phyloP scores from a whole-genome alignment of 2,888 invertebrate species.

The Criorhina ranunculi region DNA sequence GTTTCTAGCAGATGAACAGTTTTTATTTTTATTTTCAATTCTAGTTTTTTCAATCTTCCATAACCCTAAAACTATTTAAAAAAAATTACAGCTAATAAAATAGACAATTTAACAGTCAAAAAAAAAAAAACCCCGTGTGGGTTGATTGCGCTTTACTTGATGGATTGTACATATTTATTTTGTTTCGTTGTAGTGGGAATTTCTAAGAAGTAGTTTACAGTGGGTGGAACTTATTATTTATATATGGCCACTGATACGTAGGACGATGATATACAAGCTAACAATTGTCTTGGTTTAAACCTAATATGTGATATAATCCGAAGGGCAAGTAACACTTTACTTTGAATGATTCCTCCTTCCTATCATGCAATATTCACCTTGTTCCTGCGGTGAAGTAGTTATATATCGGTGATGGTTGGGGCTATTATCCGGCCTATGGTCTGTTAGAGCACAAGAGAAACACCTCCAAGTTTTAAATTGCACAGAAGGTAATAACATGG shows the following conservation, averaged over 20 bases:
- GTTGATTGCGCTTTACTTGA: conserved; percentile 27
- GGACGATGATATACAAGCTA: conserved; percentile 16
- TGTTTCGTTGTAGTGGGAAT: conserved; percentile 13
- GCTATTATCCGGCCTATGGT: conserved; percentile 39
- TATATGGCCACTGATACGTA: conserved; percentile 30
- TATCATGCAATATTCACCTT: conserved; percentile 57
- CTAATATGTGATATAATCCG: conserved; percentile 16
- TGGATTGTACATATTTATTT: conserved; percentile 2
- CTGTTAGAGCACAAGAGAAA: conserved; percentile 46
- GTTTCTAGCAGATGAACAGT: neutral
- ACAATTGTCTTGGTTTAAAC: conserved; percentile 10
- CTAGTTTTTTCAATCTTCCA: conserved; percentile 14
- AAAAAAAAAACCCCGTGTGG: conserved; percentile 35
- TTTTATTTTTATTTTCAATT: conserved; percentile 14
- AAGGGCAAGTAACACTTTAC: conserved; percentile 43
- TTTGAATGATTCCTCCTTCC: conserved; percentile 55
- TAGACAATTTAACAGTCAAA: conserved; percentile 36
- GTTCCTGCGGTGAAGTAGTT: conserved; percentile 36
- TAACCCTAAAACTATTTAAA: conserved; percentile 22
- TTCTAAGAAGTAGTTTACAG: conserved; percentile 12
- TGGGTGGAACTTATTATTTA: conserved; percentile 65
- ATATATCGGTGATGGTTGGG: conserved; percentile 33
- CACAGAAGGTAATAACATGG: conserved; percentile 58
- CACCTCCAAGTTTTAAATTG: conserved; percentile 50
- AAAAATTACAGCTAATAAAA: conserved; percentile 44